Conservation (phyloP, 2,888 invertebrate species). For the Pimpla rufipes region DNA sequence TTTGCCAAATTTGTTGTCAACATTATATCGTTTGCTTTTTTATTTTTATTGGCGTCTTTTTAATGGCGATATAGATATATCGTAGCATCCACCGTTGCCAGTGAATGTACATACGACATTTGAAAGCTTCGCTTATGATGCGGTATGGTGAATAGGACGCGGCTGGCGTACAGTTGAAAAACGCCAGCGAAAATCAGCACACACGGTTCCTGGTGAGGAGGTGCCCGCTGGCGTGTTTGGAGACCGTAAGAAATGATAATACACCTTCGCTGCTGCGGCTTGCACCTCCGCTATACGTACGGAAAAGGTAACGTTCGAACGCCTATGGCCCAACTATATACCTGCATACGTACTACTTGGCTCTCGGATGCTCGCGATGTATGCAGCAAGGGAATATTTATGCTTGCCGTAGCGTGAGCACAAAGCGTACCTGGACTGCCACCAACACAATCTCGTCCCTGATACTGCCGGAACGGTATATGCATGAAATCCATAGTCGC, state of each 20-base stretch:
- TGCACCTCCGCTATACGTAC: slow-evolving; percentile 45
- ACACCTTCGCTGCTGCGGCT: slow-evolving; percentile 61
- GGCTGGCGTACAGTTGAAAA: slow-evolving; percentile 47
- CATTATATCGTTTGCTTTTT: no score
- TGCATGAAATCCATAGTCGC: neutral
- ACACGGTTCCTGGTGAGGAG: slow-evolving; percentile 28
- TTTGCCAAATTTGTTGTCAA: no score
- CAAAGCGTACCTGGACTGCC: slow-evolving; percentile 68
- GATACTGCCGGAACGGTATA: neutral
- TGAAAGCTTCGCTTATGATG: slow-evolving; percentile 14
- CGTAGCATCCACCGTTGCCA: neutral
- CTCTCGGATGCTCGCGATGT: slow-evolving; percentile 69
- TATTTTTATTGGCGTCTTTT: no score
- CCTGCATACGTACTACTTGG: slow-evolving; percentile 48
- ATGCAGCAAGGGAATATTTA: slow-evolving; percentile 74
- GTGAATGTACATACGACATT: neutral
- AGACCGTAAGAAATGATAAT: slow-evolving; percentile 77
- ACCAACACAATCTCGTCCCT: slow-evolving; percentile 36
- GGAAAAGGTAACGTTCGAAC: slow-evolving; percentile 44
- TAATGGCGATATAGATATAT: neutral
- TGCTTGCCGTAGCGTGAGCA: slow-evolving; percentile 75
- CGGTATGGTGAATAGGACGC: slow-evolving; percentile 14
- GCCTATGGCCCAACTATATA: slow-evolving; percentile 39
- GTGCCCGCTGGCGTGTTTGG: slow-evolving; percentile 70
- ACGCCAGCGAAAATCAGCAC: slow-evolving; percentile 57